Conservation (phyloP, 2,797 vertebrate genomes). For the Vireo griseus region DNA sequence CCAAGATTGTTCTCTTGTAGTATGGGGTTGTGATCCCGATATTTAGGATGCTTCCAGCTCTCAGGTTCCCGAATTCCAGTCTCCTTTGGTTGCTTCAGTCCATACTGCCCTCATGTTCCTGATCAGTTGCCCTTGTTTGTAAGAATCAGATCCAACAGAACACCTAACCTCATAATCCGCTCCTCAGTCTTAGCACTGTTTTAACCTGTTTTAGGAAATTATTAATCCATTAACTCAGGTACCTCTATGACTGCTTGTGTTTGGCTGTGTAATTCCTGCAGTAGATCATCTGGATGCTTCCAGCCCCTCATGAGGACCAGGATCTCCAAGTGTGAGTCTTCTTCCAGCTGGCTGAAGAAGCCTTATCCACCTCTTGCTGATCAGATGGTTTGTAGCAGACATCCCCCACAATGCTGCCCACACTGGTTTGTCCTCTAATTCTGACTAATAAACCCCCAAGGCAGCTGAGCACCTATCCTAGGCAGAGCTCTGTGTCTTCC, state of each 20-base stretch:
- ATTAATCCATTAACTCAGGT: neutral
- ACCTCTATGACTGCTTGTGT: neutral
- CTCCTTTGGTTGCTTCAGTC: neutral
- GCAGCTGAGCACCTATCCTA: too few relatives aligned
- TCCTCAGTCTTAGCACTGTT: neutral
- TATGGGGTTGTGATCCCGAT: too few relatives aligned
- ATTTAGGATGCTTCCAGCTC: neutral
- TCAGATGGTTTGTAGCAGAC: neutral
- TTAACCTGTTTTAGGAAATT: neutral
- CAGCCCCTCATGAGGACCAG: neutral
- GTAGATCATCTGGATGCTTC: neutral
- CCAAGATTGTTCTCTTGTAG: neutral
- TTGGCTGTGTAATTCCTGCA: neutral
- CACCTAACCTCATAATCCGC: neutral
- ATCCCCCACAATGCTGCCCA: neutral
- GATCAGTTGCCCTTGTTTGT: neutral
- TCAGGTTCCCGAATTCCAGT: neutral
- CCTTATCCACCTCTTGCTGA: neutral
- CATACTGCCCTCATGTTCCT: neutral
- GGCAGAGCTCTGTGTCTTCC: neutral
- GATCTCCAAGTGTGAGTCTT: neutral
- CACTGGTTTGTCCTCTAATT: neutral
- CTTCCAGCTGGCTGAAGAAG: neutral
- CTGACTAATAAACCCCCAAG: neutral
- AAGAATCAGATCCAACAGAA: neutral